Base-by-base conservation (phyloP, 2,888 invertebrate species). In the Cylloceria caligata region DNA sequence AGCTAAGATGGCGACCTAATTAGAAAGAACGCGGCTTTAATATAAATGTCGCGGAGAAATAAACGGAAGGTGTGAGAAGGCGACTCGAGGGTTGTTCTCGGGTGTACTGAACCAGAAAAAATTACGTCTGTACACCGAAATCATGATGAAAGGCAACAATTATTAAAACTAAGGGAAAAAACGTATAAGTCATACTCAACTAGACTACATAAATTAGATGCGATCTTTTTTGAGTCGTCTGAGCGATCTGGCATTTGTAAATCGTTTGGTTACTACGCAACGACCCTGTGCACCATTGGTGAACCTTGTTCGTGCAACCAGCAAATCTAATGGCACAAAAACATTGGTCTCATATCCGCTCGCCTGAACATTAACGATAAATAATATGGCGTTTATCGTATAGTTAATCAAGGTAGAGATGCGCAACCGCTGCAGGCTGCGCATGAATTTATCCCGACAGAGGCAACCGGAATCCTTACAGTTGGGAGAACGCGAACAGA, bases 1-100 rank as follows among this genome's bases (percentile, higher is more conserved):
- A 65, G 47, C 82, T 82, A 87, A 88, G 88, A 89, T 88, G 88
- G 87, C 87, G 86, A 86, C 85, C 89, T 90, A 90, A 90, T 90
- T 90, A 90, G 88, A 81, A 88, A 85, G 79, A 87, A 85, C 87
- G 74, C 84, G 81, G 86, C 84, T 89, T 87, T 88, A 89, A 88
- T 89, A 89, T 89, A 87, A 90, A 90, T 87, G 87, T 84, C 81
- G 71, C 69, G 47, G 71, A 68, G 52, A 74, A 82, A 81, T 77
- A 71, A 78, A 81, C 62, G 36, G 45, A 60, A 81, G 52, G 30
- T 68, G 30, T 19, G 67, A 21, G 69, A 71, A 68, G 34, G 57
- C 24, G 57, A 57, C 39, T 36, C 49, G 34, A 75, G 67, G 47
- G 62, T 57, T 34, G 16, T 45, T 81, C 60, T 67, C 11, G 34